Percentiles rank a stretch among this genome's conserved stretches.
These are phyloP conservation scores for Marcusenius ussheri DNA, from an alignment of 2,113 vertebrate species.

Conservation along the genomic window DNA sequence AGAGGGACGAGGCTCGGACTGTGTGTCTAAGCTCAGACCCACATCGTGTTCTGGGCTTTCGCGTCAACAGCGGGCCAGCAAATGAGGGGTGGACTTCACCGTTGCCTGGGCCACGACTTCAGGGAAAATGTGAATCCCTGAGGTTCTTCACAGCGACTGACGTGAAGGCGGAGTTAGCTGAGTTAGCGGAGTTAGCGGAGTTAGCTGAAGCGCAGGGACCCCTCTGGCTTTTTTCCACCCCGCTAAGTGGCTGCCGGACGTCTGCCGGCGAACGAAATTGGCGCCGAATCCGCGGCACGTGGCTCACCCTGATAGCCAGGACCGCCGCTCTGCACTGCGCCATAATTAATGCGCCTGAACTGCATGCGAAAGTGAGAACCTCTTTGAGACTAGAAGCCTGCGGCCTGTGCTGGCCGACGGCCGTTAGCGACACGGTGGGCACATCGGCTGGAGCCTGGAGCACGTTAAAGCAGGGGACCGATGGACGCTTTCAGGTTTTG, in stretches of 20 bases:
- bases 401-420: background rate
- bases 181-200: background rate
- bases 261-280: slow-evolving; percentile 36
- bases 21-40: background rate
- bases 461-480: background rate
- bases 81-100: background rate
- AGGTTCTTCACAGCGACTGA: background rate
- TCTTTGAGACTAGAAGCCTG: background rate
- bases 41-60: background rate
- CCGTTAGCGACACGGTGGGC: background rate
- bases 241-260: slow-evolving; percentile 21
- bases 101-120: background rate
- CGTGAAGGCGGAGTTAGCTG: background rate
- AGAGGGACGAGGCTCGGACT: background rate
- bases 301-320: slow-evolving; percentile 30
- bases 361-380: background rate
- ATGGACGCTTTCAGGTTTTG: background rate
- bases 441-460: background rate
- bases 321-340: slow-evolving; percentile 23
- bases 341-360: slow-evolving; percentile 11
- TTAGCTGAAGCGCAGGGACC: background rate
- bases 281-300: slow-evolving; percentile 22
- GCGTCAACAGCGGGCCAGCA: background rate
- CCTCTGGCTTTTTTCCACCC: slow-evolving; percentile 28
- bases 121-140: background rate